Evolutionary conservation across 2,113 vertebrate species (phyloP).

Genomic region (Pygoscelis antarcticus): DNA sequence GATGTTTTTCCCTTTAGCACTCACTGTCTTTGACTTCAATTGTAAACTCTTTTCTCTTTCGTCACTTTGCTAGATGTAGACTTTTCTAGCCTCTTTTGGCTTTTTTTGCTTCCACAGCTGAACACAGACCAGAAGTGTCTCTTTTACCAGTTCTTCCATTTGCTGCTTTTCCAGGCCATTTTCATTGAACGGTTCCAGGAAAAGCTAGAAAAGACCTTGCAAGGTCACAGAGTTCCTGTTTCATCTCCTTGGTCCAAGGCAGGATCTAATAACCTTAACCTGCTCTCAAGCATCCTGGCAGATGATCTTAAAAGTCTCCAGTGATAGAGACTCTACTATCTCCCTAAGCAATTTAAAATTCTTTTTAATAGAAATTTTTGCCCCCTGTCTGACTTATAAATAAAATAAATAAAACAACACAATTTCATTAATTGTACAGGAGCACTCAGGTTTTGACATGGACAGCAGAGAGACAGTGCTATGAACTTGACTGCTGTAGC

Average conservation of each 20-base stretch:
- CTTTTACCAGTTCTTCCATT: background rate
- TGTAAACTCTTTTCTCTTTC: background rate
- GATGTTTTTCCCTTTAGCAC: background rate
- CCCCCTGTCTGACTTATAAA: background rate
- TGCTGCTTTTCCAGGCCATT: background rate
- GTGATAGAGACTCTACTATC: background rate
- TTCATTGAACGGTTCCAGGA: background rate
- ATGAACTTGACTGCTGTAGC: background rate
- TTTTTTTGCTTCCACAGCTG: background rate
- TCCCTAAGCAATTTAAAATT: background rate
- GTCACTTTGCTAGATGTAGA: background rate
- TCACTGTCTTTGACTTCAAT: background rate
- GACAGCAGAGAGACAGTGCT: background rate
- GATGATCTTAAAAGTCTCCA: background rate
- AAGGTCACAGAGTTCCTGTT: background rate
- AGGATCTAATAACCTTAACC: background rate
- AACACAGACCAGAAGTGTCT: background rate
- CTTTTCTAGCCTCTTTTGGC: background rate
- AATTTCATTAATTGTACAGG: background rate
- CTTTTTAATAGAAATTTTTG: background rate
- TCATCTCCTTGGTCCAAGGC: background rate
- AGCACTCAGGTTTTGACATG: background rate
- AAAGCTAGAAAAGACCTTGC: background rate
- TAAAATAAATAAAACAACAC: background rate
- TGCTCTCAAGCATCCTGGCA: background rate